phyloP scores from a whole-genome alignment of 2,888 invertebrate genomes.

The Acleris literana region DNA sequence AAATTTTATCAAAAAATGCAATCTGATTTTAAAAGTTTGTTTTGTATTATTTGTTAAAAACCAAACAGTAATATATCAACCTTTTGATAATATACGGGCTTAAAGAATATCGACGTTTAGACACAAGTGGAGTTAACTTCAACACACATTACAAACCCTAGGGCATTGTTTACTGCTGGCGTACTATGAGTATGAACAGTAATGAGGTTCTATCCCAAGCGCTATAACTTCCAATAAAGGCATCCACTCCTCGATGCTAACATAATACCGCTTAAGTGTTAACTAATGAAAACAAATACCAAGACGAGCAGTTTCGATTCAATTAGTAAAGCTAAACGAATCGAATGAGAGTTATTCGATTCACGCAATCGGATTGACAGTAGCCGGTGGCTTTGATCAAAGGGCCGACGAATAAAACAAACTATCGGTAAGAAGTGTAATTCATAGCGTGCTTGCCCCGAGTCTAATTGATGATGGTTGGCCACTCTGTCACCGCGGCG shows the following conservation, averaged over 20 bases:
- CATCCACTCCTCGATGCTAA: constrained; percentile 16
- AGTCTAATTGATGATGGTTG: constrained; percentile 56
- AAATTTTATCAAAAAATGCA: no score
- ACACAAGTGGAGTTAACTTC: no score
- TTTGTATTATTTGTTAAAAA: no score
- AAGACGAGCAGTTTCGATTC: constrained; percentile 57
- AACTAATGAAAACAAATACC: constrained; percentile 66
- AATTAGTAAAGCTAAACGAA: constrained; percentile 62
- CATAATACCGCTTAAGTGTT: constrained; percentile 43
- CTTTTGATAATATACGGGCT: no score
- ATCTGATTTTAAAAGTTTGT: no score
- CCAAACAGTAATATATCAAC: no score
- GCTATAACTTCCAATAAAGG: constrained; percentile 8
- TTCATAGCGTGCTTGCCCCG: constrained; percentile 52
- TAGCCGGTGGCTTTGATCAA: constrained; percentile 56
- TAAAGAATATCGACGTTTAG: no score
- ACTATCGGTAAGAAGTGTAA: constrained; percentile 53
- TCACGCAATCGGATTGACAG: constrained; percentile 53
- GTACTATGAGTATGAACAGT: no score
- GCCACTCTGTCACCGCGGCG: constrained; percentile 54
- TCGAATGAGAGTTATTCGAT: constrained; percentile 60
- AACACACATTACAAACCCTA: no score
- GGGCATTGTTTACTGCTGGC: no score
- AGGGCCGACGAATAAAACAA: constrained; percentile 50
- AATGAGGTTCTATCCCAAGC: neutral